Evolutionary conservation across 2,113 vertebrate genomes (phyloP), one percentile per base, ranked within the genome.

Genomic region (Hucho hucho): DNA sequence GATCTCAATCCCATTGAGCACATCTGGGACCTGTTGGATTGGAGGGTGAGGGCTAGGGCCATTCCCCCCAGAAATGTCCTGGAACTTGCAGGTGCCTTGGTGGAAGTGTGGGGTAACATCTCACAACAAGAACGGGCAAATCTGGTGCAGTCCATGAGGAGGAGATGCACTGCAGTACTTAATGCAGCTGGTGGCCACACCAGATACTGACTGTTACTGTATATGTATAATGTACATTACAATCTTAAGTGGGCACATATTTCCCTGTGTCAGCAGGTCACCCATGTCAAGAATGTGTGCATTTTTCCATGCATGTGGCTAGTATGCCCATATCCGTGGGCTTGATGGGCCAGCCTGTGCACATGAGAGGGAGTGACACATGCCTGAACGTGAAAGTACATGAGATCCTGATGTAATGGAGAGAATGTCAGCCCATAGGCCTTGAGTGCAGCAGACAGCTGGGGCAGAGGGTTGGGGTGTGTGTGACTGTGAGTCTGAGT

Each of bases 371-470:
- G 71, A 68, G 53, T 7, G 32, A 69, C 74, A 79, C 59, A 78
- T 81, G 76, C 76, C 79, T 63, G 71, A 26, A 32, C 61, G 47
- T 22, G 68, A 26, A 73, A 73, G 83, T 22, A 29, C 65, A 77
- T 63, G 69, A 71, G 69, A 70, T 78, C 81, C 79, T 78, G 84
- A 82, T 83, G 78, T 87, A 82, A 83, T 73, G 28, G 76, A 59
- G 64, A 81, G 82, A 80, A 78, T 85, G 86, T 85, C 80, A 81
- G 71, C 68, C 71, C 20, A 61, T 69, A 47, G 76, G 64, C 43
- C 75, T 80, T 89, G 88, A 90, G 79, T 76, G 76, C 37, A 4
- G 16, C 49, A 46, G 87, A 89, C 90, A 91, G 88, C 88, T 92
- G 89, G 80, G 73, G 25, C 63, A 12, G 18, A 32, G 77, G 68